Evolutionary conservation across 30 jellyfish, hydroid and myxozoan genomes (phyloP).

Genomic region (Mastigias papua): DNA sequence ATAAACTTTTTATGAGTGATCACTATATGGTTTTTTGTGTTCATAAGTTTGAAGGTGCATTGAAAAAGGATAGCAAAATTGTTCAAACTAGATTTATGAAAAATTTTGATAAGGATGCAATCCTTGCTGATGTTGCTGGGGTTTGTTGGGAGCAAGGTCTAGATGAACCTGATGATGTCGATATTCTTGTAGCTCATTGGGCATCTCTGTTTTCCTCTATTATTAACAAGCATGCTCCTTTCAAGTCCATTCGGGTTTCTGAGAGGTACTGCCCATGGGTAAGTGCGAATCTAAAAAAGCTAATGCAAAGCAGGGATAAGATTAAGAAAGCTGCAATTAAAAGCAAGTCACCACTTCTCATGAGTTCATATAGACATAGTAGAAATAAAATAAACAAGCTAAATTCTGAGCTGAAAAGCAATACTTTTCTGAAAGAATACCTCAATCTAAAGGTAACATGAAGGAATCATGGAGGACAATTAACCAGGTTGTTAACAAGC

Average conservation of each 20-base stretch:
- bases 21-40: slow-evolving; percentile 40
- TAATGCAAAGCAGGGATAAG: too few relatives aligned
- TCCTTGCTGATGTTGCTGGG: slow-evolving; percentile 50
- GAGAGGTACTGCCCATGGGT: slow-evolving; percentile 54
- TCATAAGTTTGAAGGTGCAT: slow-evolving; percentile 42
- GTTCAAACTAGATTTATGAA: slow-evolving; percentile 36
- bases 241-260: slow-evolving; percentile 23
- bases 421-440: slow-evolving; percentile 10
- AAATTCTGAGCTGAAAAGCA: slow-evolving; percentile 9
- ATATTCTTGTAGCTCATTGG: slow-evolving; percentile 15
- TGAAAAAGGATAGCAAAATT: slow-evolving; percentile 22
- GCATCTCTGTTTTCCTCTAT: slow-evolving; percentile 3
- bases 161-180: background rate
- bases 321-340: slow-evolving; percentile 30
- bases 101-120: slow-evolving; percentile 12
- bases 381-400: slow-evolving; percentile 29
- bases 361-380: slow-evolving; percentile 35
- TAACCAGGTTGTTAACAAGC: slow-evolving; percentile 19
- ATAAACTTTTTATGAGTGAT: slow-evolving; percentile 35
- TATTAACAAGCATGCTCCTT: slow-evolving; percentile 39
- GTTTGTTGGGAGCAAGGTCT: slow-evolving; percentile 43
- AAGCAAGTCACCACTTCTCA: slow-evolving; percentile 8
- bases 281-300: background rate
- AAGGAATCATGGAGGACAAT: slow-evolving; percentile 34
- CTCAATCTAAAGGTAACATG: slow-evolving; percentile 10